Evolutionary conservation across 2,888 invertebrate genomes (phyloP).

Genomic region (Cepaea hortensis): DNA sequence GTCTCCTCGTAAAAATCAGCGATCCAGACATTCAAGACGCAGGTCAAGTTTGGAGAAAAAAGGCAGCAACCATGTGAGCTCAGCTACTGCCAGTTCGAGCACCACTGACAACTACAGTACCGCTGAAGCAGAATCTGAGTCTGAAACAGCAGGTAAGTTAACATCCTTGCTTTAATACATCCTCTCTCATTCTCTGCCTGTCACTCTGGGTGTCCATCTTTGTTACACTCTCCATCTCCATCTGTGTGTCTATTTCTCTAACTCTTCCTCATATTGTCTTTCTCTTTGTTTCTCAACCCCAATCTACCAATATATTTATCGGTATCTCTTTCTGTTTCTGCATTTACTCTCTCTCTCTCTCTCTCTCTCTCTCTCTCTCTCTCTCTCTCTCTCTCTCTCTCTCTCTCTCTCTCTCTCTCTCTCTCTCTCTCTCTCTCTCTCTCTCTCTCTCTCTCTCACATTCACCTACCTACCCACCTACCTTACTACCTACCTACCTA

Average conservation of each 20-base stretch:
- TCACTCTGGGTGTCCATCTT: background rate
- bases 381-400: background rate
- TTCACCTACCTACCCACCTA: too few relatives aligned
- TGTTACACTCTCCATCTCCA: background rate
- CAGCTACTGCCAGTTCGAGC: conserved; percentile 26
- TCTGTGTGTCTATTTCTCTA: background rate
- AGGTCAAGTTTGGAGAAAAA: conserved; percentile 36
- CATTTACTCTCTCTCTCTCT: background rate
- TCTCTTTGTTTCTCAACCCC: background rate
- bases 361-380: background rate
- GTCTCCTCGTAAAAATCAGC: conserved; percentile 32
- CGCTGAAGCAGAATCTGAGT: conserved; percentile 56
- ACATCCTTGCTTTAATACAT: background rate
- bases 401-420: background rate
- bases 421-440: background rate
- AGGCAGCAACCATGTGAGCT: background rate
- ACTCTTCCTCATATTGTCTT: background rate
- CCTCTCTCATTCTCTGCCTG: background rate
- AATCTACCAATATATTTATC: background rate
- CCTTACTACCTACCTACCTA: too few relatives aligned
- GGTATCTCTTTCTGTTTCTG: background rate
- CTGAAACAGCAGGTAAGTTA: conserved; percentile 52
- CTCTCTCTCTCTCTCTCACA: background rate
- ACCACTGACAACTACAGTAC: conserved; percentile 55
- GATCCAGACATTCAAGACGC: background rate